A percentile compares a stretch with the other conserved stretches of the same genome.
These are phyloP conservation scores for Ctenochaetus hawaiiensis DNA, from an alignment of 2,797 vertebrate species.

Conservation along the genomic window DNA sequence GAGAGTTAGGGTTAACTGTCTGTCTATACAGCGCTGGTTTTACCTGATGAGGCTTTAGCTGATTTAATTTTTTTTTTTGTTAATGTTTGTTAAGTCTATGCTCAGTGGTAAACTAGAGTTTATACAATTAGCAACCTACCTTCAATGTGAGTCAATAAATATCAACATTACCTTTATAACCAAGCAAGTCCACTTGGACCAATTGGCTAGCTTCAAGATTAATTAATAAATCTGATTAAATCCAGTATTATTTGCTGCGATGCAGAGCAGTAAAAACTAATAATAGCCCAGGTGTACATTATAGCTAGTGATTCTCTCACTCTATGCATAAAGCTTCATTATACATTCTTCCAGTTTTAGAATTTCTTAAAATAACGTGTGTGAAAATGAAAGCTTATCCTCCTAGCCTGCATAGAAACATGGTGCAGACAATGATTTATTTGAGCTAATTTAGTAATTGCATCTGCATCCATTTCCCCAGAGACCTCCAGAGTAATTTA, in stretches of 20 bases:
- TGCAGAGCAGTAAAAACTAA: neutral
- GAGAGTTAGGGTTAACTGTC: no score
- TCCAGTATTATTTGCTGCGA: neutral
- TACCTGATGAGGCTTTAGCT: no score
- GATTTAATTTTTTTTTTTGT: no score
- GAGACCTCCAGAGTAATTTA: conserved; percentile 78
- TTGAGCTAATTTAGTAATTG: conserved; percentile 78
- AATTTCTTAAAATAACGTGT: conserved; percentile 11
- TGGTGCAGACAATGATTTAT: conserved; percentile 57
- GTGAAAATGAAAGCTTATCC: conserved; percentile 6
- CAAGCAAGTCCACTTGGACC: no score
- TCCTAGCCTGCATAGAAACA: conserved; percentile 9
- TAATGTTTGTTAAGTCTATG: no score
- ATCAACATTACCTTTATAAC: no score
- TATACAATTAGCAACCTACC: no score
- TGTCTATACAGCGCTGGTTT: no score
- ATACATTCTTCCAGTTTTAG: neutral
- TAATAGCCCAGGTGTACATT: neutral
- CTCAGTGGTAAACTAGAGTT: no score
- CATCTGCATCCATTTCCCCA: conserved; percentile 52
- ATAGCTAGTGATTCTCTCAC: neutral
- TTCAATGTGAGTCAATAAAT: no score
- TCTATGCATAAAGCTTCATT: neutral
- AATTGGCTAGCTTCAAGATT: no score
- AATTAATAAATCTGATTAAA: no score